Base-by-base conservation (phyloP, 1,140 invertebrate species). In the Cotesia vestalis region DNA sequence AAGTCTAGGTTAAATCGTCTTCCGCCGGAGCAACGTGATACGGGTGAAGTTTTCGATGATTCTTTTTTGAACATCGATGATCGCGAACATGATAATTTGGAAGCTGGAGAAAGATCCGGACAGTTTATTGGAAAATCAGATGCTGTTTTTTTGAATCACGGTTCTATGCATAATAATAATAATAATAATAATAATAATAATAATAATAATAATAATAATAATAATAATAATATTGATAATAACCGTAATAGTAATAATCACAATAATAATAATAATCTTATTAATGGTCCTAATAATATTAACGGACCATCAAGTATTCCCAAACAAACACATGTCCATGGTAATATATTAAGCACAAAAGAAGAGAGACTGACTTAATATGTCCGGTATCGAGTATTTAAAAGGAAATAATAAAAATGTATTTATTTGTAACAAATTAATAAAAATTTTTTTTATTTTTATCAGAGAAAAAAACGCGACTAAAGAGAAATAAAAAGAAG, bases 1-100 rank as follows among this genome's bases (percentile, higher is more conserved):
- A 89, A 92, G 55, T 90, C 91, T 40, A 88, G 94, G n/a, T 89
- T 92, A 38, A 84, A 75, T 74, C 78, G 80, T 51, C 68, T 86
- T 11, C 79, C 84, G 0, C 79, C 80, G 0, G 84, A 85, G n/a
- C 82, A 85, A 61, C 78, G 80, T 4, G 81, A 84, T 36, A 82
- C 78, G 17, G 75, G 35, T 6, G 78, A 86, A 27, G 67, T 85
- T 1, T 83, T 84, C 66, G 86, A 87, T 52, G 84, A 85, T 62
- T 81, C 81, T 0, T 82, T 83, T 46, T 84, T 83, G 11, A 6
- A 46, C 11, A 8, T 11, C 11, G 8, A 46, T 46, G 11, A 46
- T 46, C 6, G 11, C 0, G 40, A 46, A 46, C 38, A 8, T 14
- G n/a, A 64, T 36, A 14, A 64, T 12, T 12, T 64, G 36, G 35